These are phyloP conservation scores for Poecilia wingei DNA, from an alignment of 2,797 vertebrate species.

Conservation along the genomic window DNA sequence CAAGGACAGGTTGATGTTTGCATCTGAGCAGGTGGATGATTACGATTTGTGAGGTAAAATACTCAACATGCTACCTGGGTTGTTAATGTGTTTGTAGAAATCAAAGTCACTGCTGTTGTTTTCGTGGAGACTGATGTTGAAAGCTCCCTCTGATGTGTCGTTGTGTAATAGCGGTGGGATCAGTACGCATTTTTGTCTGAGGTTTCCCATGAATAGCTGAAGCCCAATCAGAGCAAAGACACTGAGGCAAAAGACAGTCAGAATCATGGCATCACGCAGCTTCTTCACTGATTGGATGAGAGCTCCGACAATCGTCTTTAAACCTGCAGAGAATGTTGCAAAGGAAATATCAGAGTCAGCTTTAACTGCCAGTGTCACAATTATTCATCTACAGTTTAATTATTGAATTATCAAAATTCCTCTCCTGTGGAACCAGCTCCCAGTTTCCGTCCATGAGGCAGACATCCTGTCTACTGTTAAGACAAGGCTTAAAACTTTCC, in stretches of 20 bases:
- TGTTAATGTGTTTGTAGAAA: conserved; percentile 78
- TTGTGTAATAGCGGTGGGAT: conserved; percentile 68
- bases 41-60: neutral
- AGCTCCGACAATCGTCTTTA: conserved; percentile 94
- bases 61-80: conserved; percentile 74
- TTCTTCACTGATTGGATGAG: conserved; percentile 97
- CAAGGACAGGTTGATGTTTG: neutral
- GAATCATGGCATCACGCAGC: conserved; percentile 92
- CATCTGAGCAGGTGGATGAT: neutral
- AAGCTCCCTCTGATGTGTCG: neutral
- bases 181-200: conserved; percentile 89
- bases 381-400: neutral
- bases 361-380: neutral
- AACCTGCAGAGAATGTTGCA: conserved; percentile 72
- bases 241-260: conserved; percentile 92
- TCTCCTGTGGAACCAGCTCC: no score
- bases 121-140: neutral
- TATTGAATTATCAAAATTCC: no score
- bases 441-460: no score
- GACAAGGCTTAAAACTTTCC: no score
- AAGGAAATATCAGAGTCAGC: neutral
- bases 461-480: no score
- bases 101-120: conserved; percentile 67
- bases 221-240: conserved; percentile 94
- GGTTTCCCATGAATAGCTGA: conserved; percentile 96